Evolutionary conservation across 2,888 invertebrate genomes (phyloP), one percentile per base, ranked within the genome.

Genomic region (Lydus trimaculatus): DNA sequence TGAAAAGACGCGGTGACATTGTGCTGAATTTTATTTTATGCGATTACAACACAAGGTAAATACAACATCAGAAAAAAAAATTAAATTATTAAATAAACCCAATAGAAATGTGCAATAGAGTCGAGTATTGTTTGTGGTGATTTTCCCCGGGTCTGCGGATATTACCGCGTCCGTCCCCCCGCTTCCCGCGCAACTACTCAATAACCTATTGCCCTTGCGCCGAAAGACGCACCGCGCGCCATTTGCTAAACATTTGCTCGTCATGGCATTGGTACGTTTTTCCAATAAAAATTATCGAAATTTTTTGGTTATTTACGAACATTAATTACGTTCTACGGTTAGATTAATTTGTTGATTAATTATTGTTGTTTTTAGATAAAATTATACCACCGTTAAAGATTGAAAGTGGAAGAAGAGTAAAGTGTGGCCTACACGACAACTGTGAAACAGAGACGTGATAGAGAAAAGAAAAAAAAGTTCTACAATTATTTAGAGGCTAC

Each of bases 241-340:
- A 86, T 86, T 86, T 86, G 85, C 85, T 84, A 85, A 83, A 83
- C 80, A 82, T 79, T 82, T 75, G 78, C 81, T 84, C 82, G 83
- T 83, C 80, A 85, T 85, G 84, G 84, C 85, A 82, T 81, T 84
- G 85, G 85, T 86, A 81, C 85, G 85, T 84, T 80, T 43, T 78
- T 77, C 70, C 66, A 60, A 25, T 33, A 25, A 61, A 72, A 70
- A 36, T 33, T 8, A 28, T 8, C 31, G 4, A 43, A 43, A n/a
- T 8, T 43, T 43, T 15, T 36, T 15, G 4, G 1, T 8, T 11
- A 8, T 43, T n/a, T 17, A 11, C n/a, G n/a, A n/a, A n/a, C n/a
- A n/a, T n/a, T n/a, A n/a, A n/a, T n/a, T n/a, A n/a, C n/a, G n/a
- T n/a, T n/a, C n/a, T n/a, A n/a, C n/a, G n/a, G n/a, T n/a, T n/a